Conservation (phyloP, 2,797 vertebrate genomes). For the Pitangus sulphuratus region DNA sequence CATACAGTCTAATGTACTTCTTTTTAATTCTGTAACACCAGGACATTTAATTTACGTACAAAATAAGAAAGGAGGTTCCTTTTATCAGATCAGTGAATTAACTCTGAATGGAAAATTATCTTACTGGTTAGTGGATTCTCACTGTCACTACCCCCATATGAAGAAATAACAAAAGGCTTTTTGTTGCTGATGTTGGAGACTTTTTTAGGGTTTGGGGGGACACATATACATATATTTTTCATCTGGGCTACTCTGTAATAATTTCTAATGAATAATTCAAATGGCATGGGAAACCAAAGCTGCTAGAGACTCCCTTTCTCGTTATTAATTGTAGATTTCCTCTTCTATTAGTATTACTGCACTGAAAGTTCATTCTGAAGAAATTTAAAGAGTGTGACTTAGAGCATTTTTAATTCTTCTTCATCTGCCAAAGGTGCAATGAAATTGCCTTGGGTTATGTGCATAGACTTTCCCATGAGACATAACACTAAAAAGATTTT, state of each 20-base stretch:
- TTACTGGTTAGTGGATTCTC: conserved; percentile 37
- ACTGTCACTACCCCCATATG: not conserved
- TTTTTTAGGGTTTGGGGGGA: not conserved
- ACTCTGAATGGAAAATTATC: conserved; percentile 55
- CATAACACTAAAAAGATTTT: conserved; percentile 14
- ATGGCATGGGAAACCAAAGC: conserved; percentile 27
- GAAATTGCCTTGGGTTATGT: conserved; percentile 40
- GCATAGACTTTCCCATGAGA: conserved; percentile 20
- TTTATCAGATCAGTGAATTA: conserved; percentile 66
- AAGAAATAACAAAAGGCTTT: conserved; percentile 24
- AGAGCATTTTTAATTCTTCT: conserved; percentile 41
- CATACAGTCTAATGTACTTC: conserved; percentile 41
- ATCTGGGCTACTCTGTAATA: conserved; percentile 9
- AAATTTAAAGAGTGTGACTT: conserved; percentile 26
- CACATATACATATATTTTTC: not conserved
- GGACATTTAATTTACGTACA: conserved; percentile 58
- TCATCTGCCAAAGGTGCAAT: conserved; percentile 17
- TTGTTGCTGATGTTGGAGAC: not conserved
- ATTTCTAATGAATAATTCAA: conserved; percentile 57
- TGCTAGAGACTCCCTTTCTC: not conserved
- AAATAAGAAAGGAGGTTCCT: conserved; percentile 64
- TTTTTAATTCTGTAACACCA: conserved; percentile 62
- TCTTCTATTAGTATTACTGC: conserved; percentile 13
- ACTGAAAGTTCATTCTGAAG: not conserved
- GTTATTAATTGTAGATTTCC: conserved; percentile 52